phyloP scores from a whole-genome alignment of 2,888 invertebrate genomes.

The Hymenopus coronatus region DNA sequence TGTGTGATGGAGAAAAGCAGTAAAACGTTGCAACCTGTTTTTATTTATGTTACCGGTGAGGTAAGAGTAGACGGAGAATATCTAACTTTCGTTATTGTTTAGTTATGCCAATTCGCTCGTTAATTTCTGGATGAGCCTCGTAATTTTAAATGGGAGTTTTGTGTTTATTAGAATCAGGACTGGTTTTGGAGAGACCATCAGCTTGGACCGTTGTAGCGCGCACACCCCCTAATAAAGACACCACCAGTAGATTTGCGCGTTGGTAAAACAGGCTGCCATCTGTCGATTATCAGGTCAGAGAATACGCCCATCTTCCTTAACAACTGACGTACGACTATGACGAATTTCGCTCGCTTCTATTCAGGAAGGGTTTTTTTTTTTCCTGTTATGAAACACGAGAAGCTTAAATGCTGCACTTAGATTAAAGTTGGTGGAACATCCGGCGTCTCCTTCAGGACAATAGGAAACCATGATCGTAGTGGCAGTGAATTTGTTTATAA shows the following conservation, averaged over 20 bases:
- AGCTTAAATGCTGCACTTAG: neutral
- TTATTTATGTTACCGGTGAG: no score
- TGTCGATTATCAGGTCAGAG: slow-evolving; percentile 5
- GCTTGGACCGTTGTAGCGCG: neutral
- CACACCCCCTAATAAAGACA: slow-evolving; percentile 10
- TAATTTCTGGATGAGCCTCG: no score
- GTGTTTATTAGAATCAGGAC: no score
- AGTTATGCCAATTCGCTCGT: no score
- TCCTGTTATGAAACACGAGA: slow-evolving; percentile 7
- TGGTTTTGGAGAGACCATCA: no score
- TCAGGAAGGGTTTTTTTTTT: neutral
- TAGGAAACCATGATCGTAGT: neutral
- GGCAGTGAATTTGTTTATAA: no score
- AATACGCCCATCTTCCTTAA: slow-evolving; percentile 1
- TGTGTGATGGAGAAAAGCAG: no score
- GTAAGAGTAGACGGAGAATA: no score
- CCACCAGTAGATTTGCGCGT: slow-evolving; percentile 11
- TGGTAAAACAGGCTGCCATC: slow-evolving; percentile 6
- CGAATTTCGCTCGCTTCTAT: neutral
- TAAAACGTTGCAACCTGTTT: no score
- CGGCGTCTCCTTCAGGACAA: neutral
- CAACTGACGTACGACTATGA: slow-evolving; percentile 10
- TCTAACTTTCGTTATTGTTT: no score
- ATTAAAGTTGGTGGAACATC: neutral
- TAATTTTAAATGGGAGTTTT: no score